Percentiles rank a stretch among this genome's conserved stretches.
phyloP scores from a whole-genome alignment of 2,888 invertebrate genomes.

The Caenorhabditis sp. region DNA sequence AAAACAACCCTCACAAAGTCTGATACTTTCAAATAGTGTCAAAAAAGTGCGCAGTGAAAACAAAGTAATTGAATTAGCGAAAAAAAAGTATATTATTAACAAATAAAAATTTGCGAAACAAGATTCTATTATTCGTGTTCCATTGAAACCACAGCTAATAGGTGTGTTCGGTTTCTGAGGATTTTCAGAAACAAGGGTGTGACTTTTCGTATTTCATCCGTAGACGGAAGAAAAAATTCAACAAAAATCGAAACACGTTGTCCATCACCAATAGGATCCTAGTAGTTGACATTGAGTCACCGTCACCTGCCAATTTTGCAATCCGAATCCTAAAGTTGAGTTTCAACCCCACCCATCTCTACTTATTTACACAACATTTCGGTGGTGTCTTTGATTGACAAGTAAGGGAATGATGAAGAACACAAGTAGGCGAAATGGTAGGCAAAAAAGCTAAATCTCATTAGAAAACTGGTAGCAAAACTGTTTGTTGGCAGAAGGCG shows the following conservation, averaged over 20 bases:
- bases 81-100: no score
- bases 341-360: conserved; percentile 22
- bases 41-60: neutral
- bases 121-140: no score
- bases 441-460: conserved; percentile 46
- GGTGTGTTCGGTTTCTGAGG: no score
- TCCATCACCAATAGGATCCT: neutral
- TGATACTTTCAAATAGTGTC: no score
- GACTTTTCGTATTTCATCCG: neutral
- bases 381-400: conserved; percentile 24
- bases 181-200: no score
- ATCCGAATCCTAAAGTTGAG: conserved; percentile 11
- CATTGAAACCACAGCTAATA: no score
- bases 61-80: no score
- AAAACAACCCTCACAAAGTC: no score
- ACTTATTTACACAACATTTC: conserved; percentile 47
- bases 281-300: conserved; percentile 36
- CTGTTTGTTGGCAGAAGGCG: conserved; percentile 41
- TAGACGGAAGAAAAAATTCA: neutral
- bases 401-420: conserved; percentile 31
- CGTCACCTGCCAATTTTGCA: conserved; percentile 24
- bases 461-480: conserved; percentile 51
- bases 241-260: neutral
- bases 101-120: no score
- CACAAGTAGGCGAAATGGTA: conserved; percentile 5